Conservation (phyloP, 1,140 invertebrate species). For the Physella acuta region DNA sequence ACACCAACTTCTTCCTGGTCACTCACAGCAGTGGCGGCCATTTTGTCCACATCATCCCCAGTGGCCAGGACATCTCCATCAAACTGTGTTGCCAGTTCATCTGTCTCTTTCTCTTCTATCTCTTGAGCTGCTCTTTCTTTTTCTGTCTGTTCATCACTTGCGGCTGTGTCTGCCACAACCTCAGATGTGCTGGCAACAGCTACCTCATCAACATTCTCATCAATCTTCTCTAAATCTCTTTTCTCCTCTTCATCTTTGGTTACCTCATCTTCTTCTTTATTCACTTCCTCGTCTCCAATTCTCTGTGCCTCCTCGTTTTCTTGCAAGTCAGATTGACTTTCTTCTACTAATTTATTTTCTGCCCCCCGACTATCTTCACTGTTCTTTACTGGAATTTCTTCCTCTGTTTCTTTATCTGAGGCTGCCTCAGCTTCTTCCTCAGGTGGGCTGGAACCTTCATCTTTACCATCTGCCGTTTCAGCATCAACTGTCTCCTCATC, state of each 20-base stretch:
- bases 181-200: constrained; percentile 26
- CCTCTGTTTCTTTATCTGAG: not conserved
- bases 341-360: not conserved
- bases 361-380: not conserved
- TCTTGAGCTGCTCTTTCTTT: constrained; percentile 6
- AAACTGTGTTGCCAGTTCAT: too few species aligned
- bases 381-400: not conserved
- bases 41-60: too few species aligned
- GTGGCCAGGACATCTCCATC: too few species aligned
- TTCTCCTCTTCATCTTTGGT: not conserved
- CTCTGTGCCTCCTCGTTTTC: not conserved
- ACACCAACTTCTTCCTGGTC: too few species aligned
- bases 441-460: constrained; percentile 5
- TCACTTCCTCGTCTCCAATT: not conserved
- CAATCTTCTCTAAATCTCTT: constrained; percentile 22
- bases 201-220: not conserved
- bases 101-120: constrained; percentile 15
- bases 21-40: too few species aligned
- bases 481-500: not conserved
- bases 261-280: not conserved
- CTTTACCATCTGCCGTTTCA: not conserved
- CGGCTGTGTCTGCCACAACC: constrained; percentile 24
- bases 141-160: not conserved
- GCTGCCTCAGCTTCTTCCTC: not conserved
- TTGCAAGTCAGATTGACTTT: not conserved